Conservation (phyloP, 2,797 vertebrate genomes). For the Loris lydekkerianus region DNA sequence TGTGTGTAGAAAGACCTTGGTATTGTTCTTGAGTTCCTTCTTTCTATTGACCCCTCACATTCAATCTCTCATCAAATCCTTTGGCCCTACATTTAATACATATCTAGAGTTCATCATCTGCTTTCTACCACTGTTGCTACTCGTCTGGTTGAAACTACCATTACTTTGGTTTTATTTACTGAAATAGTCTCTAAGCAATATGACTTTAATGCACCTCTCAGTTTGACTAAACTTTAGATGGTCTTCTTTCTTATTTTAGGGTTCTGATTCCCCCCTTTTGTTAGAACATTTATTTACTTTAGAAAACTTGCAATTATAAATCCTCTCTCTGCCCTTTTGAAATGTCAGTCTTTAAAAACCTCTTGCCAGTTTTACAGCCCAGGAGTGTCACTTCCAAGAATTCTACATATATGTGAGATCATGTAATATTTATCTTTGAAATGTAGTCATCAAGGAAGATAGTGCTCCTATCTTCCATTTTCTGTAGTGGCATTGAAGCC, state of each 20-base stretch:
- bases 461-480: not conserved
- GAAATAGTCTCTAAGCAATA: not conserved
- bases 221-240: not conserved
- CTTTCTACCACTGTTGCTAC: not conserved
- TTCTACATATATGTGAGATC: no score
- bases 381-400: not conserved
- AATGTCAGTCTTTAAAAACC: not conserved
- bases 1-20: not conserved
- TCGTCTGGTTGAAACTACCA: not conserved
- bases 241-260: not conserved
- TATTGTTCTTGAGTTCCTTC: not conserved
- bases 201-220: not conserved
- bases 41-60: not conserved
- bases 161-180: not conserved
- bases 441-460: not conserved
- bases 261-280: not conserved
- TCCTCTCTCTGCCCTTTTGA: not conserved
- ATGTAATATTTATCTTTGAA: not conserved
- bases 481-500: not conserved
- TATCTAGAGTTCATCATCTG: not conserved
- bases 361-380: not conserved
- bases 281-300: not conserved
- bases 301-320: constrained; percentile 7
- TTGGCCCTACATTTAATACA: not conserved
- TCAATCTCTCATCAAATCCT: not conserved